Percentiles rank a stretch among this genome's conserved stretches.
Evolutionary conservation across 2,888 invertebrate species (phyloP).

Genomic region (Rugalucina vietnamica): DNA sequence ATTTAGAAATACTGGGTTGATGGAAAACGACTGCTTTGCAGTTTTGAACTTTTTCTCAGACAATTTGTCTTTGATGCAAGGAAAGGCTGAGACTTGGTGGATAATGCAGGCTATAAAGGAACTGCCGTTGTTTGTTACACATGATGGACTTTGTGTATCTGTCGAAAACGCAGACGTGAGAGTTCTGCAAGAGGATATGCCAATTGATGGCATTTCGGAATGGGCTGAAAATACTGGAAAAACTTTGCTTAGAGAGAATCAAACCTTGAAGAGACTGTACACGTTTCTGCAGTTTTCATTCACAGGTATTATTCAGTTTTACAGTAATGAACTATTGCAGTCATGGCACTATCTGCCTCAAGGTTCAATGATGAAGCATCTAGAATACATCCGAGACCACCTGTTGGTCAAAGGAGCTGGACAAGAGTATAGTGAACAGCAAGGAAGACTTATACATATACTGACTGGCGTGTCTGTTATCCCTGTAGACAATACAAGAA

Average conservation of each 20-base stretch:
- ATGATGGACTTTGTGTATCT: not conserved
- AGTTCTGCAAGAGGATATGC: not conserved
- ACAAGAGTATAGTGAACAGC: not conserved
- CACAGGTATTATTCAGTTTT: not conserved
- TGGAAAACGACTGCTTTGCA: not conserved
- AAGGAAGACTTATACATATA: not conserved
- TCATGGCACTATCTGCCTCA: not conserved
- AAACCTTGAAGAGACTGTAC: not conserved
- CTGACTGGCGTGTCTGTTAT: conserved; percentile 17
- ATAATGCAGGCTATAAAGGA: not conserved
- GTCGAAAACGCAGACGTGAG: not conserved
- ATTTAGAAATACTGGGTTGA: not conserved
- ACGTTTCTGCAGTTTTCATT: not conserved
- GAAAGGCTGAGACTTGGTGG: not conserved
- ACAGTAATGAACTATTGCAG: conserved; percentile 12
- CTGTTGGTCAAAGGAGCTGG: not conserved
- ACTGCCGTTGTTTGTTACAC: not conserved
- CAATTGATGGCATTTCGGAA: not conserved
- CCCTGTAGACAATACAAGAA: not conserved
- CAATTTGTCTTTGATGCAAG: not conserved
- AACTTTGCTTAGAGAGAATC: not conserved
- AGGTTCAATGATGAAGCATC: not conserved
- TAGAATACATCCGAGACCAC: conserved; percentile 12
- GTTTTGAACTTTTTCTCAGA: not conserved
- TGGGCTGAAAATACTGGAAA: not conserved